Base-by-base conservation (phyloP, 2,113 vertebrate species). In the Protobothrops flavoviridis region DNA sequence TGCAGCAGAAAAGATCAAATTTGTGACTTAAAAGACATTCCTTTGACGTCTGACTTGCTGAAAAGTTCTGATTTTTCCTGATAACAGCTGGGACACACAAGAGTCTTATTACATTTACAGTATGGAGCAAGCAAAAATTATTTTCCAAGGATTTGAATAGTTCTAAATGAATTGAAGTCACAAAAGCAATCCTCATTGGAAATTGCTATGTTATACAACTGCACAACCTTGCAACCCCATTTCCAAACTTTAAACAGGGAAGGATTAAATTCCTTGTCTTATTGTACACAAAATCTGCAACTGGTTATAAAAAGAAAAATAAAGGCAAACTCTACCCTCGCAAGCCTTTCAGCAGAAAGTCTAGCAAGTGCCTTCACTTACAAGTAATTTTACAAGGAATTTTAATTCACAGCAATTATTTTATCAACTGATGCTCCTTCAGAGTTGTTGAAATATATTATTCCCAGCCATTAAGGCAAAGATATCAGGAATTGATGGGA, bases 181-280 rank as follows among this genome's bases (percentile, higher is more conserved):
- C 1, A 7, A 48, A 90, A 74, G 20, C 69, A 39, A 52, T 50
- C 55, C n/a, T 39, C 88, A 24, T 33, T 45, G 33, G 33, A 89
- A 89, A 57, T 33, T 26, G 26, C 91, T 61, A 4, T n/a, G 90
- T 45, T 90, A 91, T 55, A 85, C 88, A 81, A 59, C 45, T 87
- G 74, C 85, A 92, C 39, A 29, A 57, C 87, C 61, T 91, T 53
- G 13, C 48, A 93, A 91, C 87, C 93, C 90, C 93, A 94, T 93
- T 87, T 50, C 89, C 87, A 92, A 85, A 93, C 90, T 33, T 92
- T 24, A 69, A 61, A 43, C 15, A 39, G 39, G 53, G 8, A 89
- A 57, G 20, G 23, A 64, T 45, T 13, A 24, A 23, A 43, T 23
- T 57, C 21, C 17, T 64, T 86, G 59, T 53, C 74, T 43, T 50